Conservation (phyloP, 2,113 vertebrate genomes). For the Crotalus helleri region DNA sequence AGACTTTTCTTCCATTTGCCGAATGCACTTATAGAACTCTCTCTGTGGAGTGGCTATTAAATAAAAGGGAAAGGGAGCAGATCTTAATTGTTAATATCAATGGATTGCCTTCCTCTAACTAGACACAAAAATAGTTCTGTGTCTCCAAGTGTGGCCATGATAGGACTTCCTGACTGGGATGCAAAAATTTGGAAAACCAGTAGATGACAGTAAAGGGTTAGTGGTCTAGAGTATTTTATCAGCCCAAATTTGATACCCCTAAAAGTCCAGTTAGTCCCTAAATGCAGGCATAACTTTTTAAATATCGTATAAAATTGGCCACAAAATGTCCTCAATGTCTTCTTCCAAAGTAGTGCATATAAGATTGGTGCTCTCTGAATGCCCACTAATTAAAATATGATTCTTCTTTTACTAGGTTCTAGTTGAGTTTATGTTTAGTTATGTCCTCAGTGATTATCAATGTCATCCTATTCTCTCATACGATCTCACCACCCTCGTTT, state of each 20-base stretch:
- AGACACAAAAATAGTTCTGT: background rate
- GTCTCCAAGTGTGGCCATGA: background rate
- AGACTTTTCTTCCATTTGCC: background rate
- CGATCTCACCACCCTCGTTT: background rate
- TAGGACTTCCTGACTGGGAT: background rate
- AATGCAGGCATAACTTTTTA: background rate
- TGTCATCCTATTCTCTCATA: background rate
- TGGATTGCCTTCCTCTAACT: background rate
- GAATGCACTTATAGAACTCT: background rate
- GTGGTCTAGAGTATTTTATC: background rate
- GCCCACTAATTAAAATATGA: background rate
- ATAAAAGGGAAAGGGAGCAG: background rate
- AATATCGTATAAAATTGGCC: background rate
- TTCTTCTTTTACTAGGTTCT: background rate
- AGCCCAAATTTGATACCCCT: background rate
- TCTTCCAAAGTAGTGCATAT: background rate
- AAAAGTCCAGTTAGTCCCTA: background rate
- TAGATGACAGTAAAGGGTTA: background rate
- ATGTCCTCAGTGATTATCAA: background rate
- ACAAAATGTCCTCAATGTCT: background rate
- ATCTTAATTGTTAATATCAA: background rate
- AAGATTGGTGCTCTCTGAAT: background rate
- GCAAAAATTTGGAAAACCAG: background rate
- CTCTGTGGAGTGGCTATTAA: background rate
- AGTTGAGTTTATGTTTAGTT: background rate